Base-by-base conservation (phyloP, 2,797 vertebrate genomes). In the Phalanger gymnotis region DNA sequence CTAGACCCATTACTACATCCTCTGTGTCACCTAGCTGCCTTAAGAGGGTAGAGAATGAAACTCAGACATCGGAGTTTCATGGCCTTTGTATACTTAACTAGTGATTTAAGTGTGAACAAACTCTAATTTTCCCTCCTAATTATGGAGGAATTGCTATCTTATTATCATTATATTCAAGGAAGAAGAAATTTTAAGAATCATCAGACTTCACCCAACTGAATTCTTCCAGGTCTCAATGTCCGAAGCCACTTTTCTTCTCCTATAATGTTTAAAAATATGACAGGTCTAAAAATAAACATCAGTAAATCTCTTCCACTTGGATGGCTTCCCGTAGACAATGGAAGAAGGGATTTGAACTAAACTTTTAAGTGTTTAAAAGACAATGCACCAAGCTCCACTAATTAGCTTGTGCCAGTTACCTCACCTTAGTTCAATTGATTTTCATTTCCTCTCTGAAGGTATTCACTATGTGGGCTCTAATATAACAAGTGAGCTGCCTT, bases 191-290 rank as follows among this genome's bases (percentile, higher is more conserved):
- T 56, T 13, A 54, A 34, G 19, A 7, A 34, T 90, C 53, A 81
- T 25, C 90, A 19, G 30, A 96, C 55, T 56, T 94, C 1, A 90
- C 22, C 53, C 0, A 95, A 30, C 91, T 10, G 91, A 27, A 40
- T 87, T 47, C 73, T 95, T 96, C 96, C 30, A 93, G 53, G 94
- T 12, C 53, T 25, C 92, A 3, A 87, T 94, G 90, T 89, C 87
- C 34, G 90, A 55, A 27, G 73, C 89, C 92, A 51, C 28, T 96
- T 98, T 96, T 54, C 6, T 95, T 97, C 90, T 61, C 31, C 52
- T 97, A 95, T 94, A 95, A 97, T 97, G 94, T 94, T 94, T 93
- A 14, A 66, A 96, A 90, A 0, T 5, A 94, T 95, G 96, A 13
- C 0, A 52, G 47, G 89, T 94, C 93, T 96, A 96, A 97, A 97